Evolutionary conservation across 92 coral and sea anemone genomes (phyloP), one percentile per base, ranked within the genome.

Genomic region (Pocillopora grandis): DNA sequence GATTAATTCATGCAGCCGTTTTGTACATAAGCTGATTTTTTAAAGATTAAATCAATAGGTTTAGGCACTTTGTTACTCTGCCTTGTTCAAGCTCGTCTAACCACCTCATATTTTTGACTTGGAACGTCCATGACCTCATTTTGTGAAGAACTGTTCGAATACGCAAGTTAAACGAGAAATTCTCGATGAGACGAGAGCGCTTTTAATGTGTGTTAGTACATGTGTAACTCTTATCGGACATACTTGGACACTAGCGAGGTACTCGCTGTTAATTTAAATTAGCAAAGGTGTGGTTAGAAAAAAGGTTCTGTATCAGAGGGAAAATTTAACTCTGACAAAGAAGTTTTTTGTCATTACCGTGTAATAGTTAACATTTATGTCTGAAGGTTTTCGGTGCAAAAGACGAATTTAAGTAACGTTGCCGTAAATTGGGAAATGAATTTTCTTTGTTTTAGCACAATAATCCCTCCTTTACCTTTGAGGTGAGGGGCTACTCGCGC

Each of bases 1-100:
- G 93, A 90, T 60, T 84, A 68, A 87, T 80, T 57, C 62, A 12
- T 78, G 42, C 27, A 5, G 42, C 57, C 42, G 67, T 71, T 68
- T 71, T 70, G 57, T 35, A 69, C 49, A n/a, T 55, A 66, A 36
- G 6, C 21, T 10, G 18, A 21, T 18, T 19, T 49, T 31, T 9
- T 14, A n/a, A 72, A 55, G 59, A 31, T 36, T 23, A n/a, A 31
- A 48, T 21, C 31, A 20, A 9, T 7, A 70, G 12, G 55, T 70
- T 12, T 69, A 69, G 27, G 80, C 68, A 67, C 64, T 12, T 27
- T 66, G 60, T 27, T 27, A 20, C 21, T 49, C 58, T 62, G 12
- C 31, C 31, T 55, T 13, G 16, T 17, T 6, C 18, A 57, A 58
- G 15, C 19, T 57, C 73, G 58, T 42, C 9, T 18, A 42, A 16